Evolutionary conservation across 2,113 vertebrate species (phyloP), one percentile per base, ranked within the genome.

Genomic region (Notothenia rossii): DNA sequence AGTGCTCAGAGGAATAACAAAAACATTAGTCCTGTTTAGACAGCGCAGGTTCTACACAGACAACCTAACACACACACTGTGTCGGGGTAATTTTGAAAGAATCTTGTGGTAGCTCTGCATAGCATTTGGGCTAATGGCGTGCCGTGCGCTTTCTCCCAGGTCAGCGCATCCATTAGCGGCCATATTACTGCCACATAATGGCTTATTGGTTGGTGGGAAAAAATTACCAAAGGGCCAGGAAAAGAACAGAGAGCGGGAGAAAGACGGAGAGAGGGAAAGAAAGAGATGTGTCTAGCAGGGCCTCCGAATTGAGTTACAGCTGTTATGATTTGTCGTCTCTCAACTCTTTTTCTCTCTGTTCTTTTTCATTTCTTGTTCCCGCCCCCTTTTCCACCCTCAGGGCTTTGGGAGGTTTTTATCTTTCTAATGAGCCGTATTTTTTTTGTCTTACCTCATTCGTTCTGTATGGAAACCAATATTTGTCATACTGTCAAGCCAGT

Each of bases 151-250:
- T 91, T 84, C 90, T 93, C 89, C 83, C 83, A 89, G 89, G 90
- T 86, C 86, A 87, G 83, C 54, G 85, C 90, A 93, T 94, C 93
- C 94, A 94, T 94, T 94, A 94, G 94, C 88, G 87, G 78, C 82
- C 82, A 83, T 93, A 91, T 94, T 92, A 94, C 92, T 92, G 92
- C 94, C 90, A 91, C 92, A 92, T 94, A 94, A 93, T 91, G 86
- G 92, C 91, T 94, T 92, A 93, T 94, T 94, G 92, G 93, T 93
- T 90, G 85, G 88, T 82, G 82, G 90, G 54, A 82, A 87, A 91
- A 90, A 92, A 93, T 86, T 85, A 88, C 79, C 74, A 72, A 82
- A 83, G 85, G 84, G 78, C 79, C 54, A 58, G 74, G 85, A 89
- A 65, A 67, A 86, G 73, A 88, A 55, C 61, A 74, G 51, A 74